A percentile compares a stretch with the other conserved stretches of the same genome.
Evolutionary conservation across 1,140 invertebrate species (phyloP).

Genomic region (Hermetia illucens): DNA sequence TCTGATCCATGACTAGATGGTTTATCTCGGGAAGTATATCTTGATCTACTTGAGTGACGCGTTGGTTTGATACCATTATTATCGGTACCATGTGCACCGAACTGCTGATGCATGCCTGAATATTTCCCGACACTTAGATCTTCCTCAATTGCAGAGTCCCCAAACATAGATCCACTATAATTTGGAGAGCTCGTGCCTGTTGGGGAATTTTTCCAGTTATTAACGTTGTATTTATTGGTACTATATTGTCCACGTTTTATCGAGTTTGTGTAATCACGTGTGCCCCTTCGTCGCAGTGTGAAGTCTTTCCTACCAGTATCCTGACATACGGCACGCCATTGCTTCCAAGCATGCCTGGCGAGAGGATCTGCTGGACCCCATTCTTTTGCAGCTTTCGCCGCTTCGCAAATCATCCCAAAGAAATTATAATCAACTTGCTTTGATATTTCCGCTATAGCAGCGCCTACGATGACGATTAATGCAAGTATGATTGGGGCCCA

Average conservation of each 20-base stretch:
- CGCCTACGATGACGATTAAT: slow-evolving; percentile 19
- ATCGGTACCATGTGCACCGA: slow-evolving; percentile 18
- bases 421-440: slow-evolving; percentile 30
- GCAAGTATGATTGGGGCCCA: slow-evolving; percentile 27
- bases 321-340: slow-evolving; percentile 29
- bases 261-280: slow-evolving; percentile 42
- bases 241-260: slow-evolving; percentile 30
- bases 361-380: slow-evolving; percentile 29
- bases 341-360: slow-evolving; percentile 28
- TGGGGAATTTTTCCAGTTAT: slow-evolving; percentile 26
- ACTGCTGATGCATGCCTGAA: slow-evolving; percentile 19
- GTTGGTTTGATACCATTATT: slow-evolving; percentile 17
- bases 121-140: slow-evolving; percentile 30
- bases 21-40: neutral
- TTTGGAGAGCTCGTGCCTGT: slow-evolving; percentile 29
- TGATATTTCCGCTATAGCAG: slow-evolving; percentile 26
- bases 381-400: slow-evolving; percentile 28
- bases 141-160: slow-evolving; percentile 29
- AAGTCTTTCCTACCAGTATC: slow-evolving; percentile 38
- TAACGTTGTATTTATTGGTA: slow-evolving; percentile 3
- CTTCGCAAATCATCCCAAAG: slow-evolving; percentile 30
- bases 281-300: slow-evolving; percentile 40
- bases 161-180: slow-evolving; percentile 30
- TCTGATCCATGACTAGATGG: slow-evolving; percentile 7
- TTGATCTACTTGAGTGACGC: slow-evolving; percentile 17